A percentile compares a stretch with the other conserved stretches of the same genome.
Evolutionary conservation across 2,113 vertebrate genomes (phyloP).

Genomic region (Phrynosoma blainvillii): DNA sequence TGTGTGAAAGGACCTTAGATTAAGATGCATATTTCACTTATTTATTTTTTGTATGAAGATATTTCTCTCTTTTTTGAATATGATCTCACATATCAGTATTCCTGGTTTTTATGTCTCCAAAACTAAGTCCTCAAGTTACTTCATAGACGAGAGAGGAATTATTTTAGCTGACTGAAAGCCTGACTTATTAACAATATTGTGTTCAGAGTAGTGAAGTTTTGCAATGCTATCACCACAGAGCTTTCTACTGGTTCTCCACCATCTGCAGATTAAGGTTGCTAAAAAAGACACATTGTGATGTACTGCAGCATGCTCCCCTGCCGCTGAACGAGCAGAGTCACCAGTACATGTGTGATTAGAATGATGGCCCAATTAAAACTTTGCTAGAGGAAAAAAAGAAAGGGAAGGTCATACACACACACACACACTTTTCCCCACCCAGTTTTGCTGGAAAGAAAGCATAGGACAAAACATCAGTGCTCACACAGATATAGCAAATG

Average conservation of each 20-base stretch:
- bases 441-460: slow-evolving; percentile 27
- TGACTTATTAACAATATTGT: not conserved
- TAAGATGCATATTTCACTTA: not conserved
- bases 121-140: not conserved
- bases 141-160: not conserved
- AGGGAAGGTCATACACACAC: not conserved
- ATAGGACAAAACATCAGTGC: slow-evolving; percentile 5
- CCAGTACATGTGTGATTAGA: slow-evolving; percentile 19
- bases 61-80: not conserved
- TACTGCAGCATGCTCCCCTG: not conserved
- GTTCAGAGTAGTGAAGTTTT: not conserved
- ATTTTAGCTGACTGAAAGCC: accelerated
- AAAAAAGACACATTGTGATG: not conserved
- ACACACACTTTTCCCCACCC: not conserved
- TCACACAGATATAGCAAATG: slow-evolving; percentile 30
- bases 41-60: not conserved
- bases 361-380: slow-evolving; percentile 38
- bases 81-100: not conserved
- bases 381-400: slow-evolving; percentile 9
- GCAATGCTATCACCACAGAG: not conserved
- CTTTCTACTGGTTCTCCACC: not conserved
- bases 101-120: not conserved
- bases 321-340: slow-evolving; percentile 12
- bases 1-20: too few relatives aligned
- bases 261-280: slow-evolving; percentile 22